Evolutionary conservation across 2,113 vertebrate species (phyloP), one percentile per base, ranked within the genome.

Genomic region (Gambusia holbrooki): DNA sequence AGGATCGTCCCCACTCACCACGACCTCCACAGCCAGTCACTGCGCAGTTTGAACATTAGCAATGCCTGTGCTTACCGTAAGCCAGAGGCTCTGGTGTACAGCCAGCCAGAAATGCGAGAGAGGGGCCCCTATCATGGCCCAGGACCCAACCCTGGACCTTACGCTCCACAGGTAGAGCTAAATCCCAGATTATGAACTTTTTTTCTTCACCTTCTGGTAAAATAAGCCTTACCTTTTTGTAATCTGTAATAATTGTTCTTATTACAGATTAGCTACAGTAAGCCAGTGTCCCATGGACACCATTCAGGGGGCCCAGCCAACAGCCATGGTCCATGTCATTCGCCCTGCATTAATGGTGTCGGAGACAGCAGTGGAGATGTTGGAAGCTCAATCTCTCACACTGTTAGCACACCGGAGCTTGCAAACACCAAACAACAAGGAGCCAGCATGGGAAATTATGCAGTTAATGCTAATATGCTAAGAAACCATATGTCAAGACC

Each of bases 51-150:
- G 68, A 99, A 97, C 79, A 97, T 98, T 80, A 96, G 96, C 74
- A 97, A 96, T 67, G 94, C 97, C 0, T 96, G 96, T 0, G 97
- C 95, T 62, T 99, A 99, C 84, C 95, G 95, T 33, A 97, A 97
- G 82, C 96, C 97, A 0, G 96, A 97, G 90, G 95, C 95, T 14
- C 90, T 99, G 81, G 97, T 98, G 67, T 98, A 98, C 80, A 99
- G 98, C 88, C 97, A 99, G 74, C 97, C 98, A 0, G 98, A 99
- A 92, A 98, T 99, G 87, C 93, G 95, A 60, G 97, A 99, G 77
- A 91, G 96, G 73, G 93, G 94, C 40, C 93, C 87, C 9, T 93
- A 93, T 69, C 91, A 90, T 10, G 89, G 85, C 14, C 81, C 85
- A 33, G 90, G 91, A 42, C 95, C 95, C 28, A 96, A 96, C 72